A percentile compares a stretch with the other conserved stretches of the same genome.
Conservation (phyloP, 2,113 vertebrate genomes). For the Tupaia chinensis region DNA sequence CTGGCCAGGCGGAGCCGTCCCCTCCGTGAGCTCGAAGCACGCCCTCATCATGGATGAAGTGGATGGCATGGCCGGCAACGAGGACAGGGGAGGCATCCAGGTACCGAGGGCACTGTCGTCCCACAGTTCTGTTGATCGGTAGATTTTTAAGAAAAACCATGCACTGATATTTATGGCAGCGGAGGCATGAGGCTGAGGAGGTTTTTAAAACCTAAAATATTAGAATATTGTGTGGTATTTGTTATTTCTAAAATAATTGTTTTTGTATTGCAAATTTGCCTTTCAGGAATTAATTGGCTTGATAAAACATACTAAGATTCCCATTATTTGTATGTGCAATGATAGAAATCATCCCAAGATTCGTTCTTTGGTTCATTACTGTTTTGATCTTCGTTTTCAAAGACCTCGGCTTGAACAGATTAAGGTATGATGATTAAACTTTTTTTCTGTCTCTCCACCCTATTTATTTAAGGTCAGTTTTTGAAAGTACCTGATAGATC, state of each 20-base stretch:
- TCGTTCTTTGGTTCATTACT: slow-evolving; percentile 96
- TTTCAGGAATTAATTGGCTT: slow-evolving; percentile 95
- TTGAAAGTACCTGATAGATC: slow-evolving; percentile 23
- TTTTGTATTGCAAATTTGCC: slow-evolving; percentile 63
- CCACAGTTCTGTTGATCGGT: neutral
- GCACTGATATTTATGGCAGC: neutral
- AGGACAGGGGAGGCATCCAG: slow-evolving; percentile 98
- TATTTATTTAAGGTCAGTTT: neutral
- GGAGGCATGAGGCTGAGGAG: neutral
- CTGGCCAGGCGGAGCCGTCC: slow-evolving; percentile 88
- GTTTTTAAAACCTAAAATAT: slow-evolving; percentile 28
- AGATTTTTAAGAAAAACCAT: neutral
- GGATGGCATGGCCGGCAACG: slow-evolving; percentile 98
- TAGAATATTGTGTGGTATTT: neutral
- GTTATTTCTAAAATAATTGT: slow-evolving; percentile 22
- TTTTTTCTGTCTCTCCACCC: neutral
- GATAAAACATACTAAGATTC: slow-evolving; percentile 95
- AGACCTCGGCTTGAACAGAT: slow-evolving; percentile 97
- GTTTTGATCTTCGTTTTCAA: slow-evolving; percentile 97
- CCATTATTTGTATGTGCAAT: slow-evolving; percentile 99
- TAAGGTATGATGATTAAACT: slow-evolving; percentile 89
- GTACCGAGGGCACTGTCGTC: slow-evolving; percentile 80
- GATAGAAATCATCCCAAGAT: slow-evolving; percentile 98
- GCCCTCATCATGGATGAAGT: slow-evolving; percentile 99
- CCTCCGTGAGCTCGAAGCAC: slow-evolving; percentile 91